Conservation (phyloP, 1,140 invertebrate genomes). For the Sycophaga agraensis region DNA sequence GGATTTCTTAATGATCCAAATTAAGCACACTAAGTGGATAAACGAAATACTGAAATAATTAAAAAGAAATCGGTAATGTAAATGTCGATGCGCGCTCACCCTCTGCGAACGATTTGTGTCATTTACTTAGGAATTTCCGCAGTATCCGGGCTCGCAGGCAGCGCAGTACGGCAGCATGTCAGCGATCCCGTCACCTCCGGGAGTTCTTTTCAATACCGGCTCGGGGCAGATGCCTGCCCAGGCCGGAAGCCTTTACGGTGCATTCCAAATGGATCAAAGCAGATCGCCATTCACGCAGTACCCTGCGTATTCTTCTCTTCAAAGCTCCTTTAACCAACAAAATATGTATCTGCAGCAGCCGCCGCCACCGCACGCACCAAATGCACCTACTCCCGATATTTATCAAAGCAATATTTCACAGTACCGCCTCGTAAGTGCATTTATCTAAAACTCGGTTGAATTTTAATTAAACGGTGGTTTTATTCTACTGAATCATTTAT, state of each 20-base stretch:
- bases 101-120: neutral
- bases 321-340: constrained; percentile 68
- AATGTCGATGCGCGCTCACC: no score
- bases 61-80: no score
- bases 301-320: constrained; percentile 60
- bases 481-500: no score
- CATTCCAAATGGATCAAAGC: constrained; percentile 67
- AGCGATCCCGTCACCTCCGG: constrained; percentile 79
- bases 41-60: no score
- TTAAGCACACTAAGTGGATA: no score
- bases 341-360: constrained; percentile 68
- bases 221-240: constrained; percentile 73
- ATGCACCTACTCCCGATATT: constrained; percentile 71
- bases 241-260: constrained; percentile 72
- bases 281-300: constrained; percentile 70
- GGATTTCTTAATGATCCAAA: no score
- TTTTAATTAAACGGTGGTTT: no score
- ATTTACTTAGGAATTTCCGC: constrained; percentile 42
- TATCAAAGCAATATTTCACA: constrained; percentile 77
- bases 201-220: constrained; percentile 75
- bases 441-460: neutral
- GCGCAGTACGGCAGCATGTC: constrained; percentile 75
- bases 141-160: constrained; percentile 56
- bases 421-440: constrained; percentile 66
- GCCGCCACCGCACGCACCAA: constrained; percentile 58